Percentiles rank a stretch among this genome's conserved stretches.
These are phyloP conservation scores for Hemibagrus guttatus DNA, from an alignment of 2,797 vertebrate species.

Conservation along the genomic window DNA sequence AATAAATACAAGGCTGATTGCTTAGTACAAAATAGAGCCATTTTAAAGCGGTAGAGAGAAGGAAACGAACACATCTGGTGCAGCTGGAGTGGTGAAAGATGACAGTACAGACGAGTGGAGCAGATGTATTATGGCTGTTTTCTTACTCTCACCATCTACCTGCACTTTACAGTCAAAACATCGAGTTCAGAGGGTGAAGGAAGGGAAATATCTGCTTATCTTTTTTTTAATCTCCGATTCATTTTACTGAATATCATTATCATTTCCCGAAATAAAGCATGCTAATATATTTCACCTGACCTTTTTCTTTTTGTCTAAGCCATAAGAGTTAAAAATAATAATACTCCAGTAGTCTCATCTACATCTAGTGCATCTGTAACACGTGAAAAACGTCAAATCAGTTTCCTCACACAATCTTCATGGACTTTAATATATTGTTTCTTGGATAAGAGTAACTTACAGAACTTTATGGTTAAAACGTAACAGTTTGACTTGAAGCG, in stretches of 20 bases:
- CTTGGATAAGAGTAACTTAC: neutral
- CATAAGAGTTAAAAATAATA: neutral
- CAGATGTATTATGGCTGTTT: constrained; percentile 16
- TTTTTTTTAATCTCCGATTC: neutral
- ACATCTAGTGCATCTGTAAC: neutral
- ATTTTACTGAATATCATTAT: neutral
- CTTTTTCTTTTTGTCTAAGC: neutral
- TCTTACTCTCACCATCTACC: constrained; percentile 24
- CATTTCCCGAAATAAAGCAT: neutral
- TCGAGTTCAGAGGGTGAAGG: too few relatives aligned
- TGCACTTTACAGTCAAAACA: neutral
- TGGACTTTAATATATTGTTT: neutral
- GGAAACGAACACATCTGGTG: constrained; percentile 35
- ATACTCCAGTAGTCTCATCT: neutral
- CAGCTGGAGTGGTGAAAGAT: constrained; percentile 17
- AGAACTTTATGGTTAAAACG: neutral
- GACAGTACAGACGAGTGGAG: neutral
- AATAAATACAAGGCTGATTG: constrained; percentile 55
- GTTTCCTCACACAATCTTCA: neutral
- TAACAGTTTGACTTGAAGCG: neutral
- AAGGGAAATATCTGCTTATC: neutral
- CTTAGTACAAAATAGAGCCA: constrained; percentile 47
- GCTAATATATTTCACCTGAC: neutral
- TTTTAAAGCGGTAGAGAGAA: constrained; percentile 51
- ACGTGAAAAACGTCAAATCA: neutral